Base-by-base conservation (phyloP, 2,797 vertebrate species). In the Esox lucius region DNA sequence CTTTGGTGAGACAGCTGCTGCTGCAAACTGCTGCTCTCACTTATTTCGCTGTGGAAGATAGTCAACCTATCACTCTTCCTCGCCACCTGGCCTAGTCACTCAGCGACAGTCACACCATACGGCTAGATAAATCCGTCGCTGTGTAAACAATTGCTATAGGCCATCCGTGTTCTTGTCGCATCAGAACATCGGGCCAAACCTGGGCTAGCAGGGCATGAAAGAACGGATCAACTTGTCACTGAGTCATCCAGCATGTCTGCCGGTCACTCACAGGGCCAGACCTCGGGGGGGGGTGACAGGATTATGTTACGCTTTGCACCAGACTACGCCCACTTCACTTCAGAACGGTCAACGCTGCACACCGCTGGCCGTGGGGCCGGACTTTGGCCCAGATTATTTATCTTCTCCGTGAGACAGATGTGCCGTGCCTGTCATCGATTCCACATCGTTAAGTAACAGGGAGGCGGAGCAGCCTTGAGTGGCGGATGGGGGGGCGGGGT, bases 31-130 rank as follows among this genome's bases (percentile, higher is more conserved):
- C 53, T 59, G n/a, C 53, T 59, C 19, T 22, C n/a, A 59, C n/a
- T 19, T 59, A 22, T 22, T n/a, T 24, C n/a, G 59, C 7, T 22
- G 53, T 59, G 8, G n/a, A 59, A n/a, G 53, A 59, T 17, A 22
- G n/a, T 59, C 53, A 22, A 19, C 19, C 53, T 22, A 22, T 59
- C 53, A 59, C 53, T 22, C 53, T 22, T 11, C 19, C 19, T 59
- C 53, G 19, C 53, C 53, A 9, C 8, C 53, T n/a, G 53, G 9
- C n/a, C 53, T 6, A 59, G n/a, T 59, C 53, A 59, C n/a, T 22
- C 53, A 59, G 53, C n/a, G 53, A 59, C n/a, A 59, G 53, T 59
- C 53, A n/a, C 53, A 56, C 53, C 53, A 56, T 56, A n/a, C n/a
- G 8, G 53, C 7, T 56, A 59, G 19, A 59, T 56, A 22, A n/a